phyloP scores from a whole-genome alignment of 2,113 vertebrate species.

The Tringa solitaria region DNA sequence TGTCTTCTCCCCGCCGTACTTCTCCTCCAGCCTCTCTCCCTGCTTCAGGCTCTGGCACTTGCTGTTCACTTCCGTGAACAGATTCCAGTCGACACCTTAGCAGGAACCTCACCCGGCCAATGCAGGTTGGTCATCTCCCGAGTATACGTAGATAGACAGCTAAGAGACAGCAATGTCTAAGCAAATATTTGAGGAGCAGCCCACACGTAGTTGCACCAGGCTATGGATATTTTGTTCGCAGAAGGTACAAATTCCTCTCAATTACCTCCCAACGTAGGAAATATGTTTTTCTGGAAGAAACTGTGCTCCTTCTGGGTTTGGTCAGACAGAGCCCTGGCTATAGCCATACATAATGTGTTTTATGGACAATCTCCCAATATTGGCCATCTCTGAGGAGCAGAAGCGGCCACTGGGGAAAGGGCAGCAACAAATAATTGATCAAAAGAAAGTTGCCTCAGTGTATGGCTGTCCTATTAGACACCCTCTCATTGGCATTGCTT shows the following conservation, averaged over 20 bases:
- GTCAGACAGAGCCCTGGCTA: not conserved
- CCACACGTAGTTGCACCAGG: not conserved
- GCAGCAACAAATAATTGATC: not conserved
- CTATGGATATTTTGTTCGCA: not conserved
- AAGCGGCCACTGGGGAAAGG: not conserved
- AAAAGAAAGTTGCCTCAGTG: not conserved
- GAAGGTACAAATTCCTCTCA: not conserved
- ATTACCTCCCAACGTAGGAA: not conserved
- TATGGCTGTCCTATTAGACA: not conserved
- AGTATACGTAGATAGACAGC: not conserved
- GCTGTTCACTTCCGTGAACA: not conserved
- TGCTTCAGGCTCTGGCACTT: not conserved
- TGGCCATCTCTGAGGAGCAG: not conserved
- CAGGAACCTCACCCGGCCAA: not conserved
- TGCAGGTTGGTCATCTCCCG: not conserved
- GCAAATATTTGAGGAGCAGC: not conserved
- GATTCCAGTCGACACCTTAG: not conserved
- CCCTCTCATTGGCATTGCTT: not conserved
- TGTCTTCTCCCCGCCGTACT: not conserved
- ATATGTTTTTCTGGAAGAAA: not conserved
- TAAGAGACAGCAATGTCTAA: not conserved
- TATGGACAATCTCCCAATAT: not conserved
- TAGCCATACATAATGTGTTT: not conserved
- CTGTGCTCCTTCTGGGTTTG: not conserved
- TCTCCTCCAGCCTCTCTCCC: not conserved